Evolutionary conservation across 2,888 invertebrate species (phyloP).

Genomic region (Parasteatoda lunata): DNA sequence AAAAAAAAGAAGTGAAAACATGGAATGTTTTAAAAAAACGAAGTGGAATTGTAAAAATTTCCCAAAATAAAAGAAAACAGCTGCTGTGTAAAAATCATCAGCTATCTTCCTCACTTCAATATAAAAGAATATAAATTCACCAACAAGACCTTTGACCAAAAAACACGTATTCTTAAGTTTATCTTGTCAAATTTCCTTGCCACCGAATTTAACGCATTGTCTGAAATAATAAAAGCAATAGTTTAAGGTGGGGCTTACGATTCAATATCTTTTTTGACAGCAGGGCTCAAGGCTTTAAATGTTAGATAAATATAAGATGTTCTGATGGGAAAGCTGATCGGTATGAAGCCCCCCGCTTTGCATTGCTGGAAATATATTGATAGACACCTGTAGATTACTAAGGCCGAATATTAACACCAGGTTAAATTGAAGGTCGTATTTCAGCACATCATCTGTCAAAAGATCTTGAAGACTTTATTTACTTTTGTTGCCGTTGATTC

Average conservation of each 20-base stretch:
- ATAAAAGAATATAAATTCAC: constrained; percentile 24
- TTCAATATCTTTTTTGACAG: constrained; percentile 51
- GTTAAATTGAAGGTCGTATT: constrained; percentile 56
- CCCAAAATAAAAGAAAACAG: neutral
- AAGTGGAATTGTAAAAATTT: neutral
- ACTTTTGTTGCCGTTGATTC: constrained; percentile 21
- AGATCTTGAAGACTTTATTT: constrained; percentile 47
- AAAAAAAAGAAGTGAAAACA: neutral
- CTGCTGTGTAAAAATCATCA: neutral
- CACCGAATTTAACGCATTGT: constrained; percentile 61
- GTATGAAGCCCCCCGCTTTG: constrained; percentile 37
- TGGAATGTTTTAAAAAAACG: neutral
- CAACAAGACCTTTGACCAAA: constrained; percentile 33
- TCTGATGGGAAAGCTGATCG: neutral
- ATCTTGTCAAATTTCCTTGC: constrained; percentile 63
- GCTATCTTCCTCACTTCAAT: constrained; percentile 9
- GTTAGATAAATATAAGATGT: constrained; percentile 37
- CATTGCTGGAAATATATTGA: constrained; percentile 26
- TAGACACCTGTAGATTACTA: constrained; percentile 58
- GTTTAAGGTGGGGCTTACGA: constrained; percentile 43
- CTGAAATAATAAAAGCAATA: constrained; percentile 62
- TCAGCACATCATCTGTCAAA: constrained; percentile 57
- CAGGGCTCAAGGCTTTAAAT: constrained; percentile 35
- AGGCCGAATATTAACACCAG: constrained; percentile 53
- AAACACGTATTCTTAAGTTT: constrained; percentile 28